Percentiles rank a stretch among this genome's conserved stretches.
phyloP scores from a whole-genome alignment of 2,113 vertebrate species.

The Desmodus rotundus region DNA sequence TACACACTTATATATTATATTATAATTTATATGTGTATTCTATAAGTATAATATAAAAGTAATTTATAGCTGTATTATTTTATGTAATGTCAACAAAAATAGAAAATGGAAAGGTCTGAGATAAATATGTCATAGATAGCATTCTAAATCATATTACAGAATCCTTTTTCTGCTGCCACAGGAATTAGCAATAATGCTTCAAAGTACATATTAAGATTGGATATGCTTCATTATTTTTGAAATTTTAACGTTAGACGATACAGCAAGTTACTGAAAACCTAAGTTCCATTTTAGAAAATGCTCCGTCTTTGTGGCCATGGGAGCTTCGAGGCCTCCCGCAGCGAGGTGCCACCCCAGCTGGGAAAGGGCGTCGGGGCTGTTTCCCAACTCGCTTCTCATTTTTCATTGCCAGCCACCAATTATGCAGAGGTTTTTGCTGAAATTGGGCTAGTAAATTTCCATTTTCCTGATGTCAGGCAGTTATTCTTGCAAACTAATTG shows the following conservation, averaged over 20 bases:
- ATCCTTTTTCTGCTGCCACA: background rate
- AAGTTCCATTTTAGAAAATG: background rate
- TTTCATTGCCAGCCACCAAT: conserved; percentile 35
- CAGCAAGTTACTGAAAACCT: background rate
- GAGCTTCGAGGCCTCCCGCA: background rate
- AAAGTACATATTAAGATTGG: background rate
- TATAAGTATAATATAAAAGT: background rate
- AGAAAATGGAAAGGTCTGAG: background rate
- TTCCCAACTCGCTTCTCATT: conserved; percentile 18
- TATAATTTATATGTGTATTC: background rate
- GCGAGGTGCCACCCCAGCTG: accelerated
- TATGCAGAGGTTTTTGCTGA: conserved; percentile 41
- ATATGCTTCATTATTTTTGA: background rate
- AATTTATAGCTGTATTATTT: background rate
- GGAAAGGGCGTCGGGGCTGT: background rate
- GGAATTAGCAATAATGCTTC: background rate
- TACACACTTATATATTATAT: background rate
- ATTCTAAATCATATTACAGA: background rate
- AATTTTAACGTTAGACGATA: background rate
- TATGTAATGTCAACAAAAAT: background rate
- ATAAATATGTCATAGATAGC: background rate
- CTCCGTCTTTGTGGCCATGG: background rate
- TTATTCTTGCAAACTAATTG: conserved; percentile 59
- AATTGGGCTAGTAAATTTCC: conserved; percentile 53
- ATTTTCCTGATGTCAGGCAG: conserved; percentile 27